Base-by-base conservation (phyloP, 2,797 vertebrate species). In the Pseudotriccus pelzelni region DNA sequence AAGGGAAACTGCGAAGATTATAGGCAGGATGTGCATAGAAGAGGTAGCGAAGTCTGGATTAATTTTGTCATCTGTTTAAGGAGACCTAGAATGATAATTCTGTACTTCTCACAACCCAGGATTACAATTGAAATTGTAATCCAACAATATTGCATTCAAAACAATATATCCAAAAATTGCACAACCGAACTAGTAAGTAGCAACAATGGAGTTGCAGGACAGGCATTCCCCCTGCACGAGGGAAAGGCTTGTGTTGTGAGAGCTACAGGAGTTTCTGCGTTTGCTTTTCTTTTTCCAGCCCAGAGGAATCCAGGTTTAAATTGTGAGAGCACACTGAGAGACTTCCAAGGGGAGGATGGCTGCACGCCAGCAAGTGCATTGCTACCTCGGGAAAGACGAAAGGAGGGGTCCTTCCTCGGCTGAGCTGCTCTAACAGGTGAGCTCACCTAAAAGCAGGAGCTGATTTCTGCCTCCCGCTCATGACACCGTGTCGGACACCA, bases 401-500 rank as follows among this genome's bases (percentile, higher is more conserved):
- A 77, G 73, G 3, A 0, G 44, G 13, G n/a, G 64, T 77, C 47
- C 78, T 76, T 18, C 10, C 0, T 7, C 7, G 14, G 14, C 49
- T 1, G 1, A 67, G 43, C 15, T 52, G n/a, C 56, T 70, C 30
- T 77, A 14, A 44, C 47, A 52, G 60, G 39, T 44, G 28, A 78
- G 14, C 4, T 82, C 34, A 5, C 63, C 21, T 32, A 60, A 39
- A 84, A 79, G 10, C 1, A 2, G 23, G 44, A 81, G 28, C 25
- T 22, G 44, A 20, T 64, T 84, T 59, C 69, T 80, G 13, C 47
- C 1, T 1, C 34, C 19, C 3, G 17, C 32, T 81, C 62, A 2
- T 4, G 1, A 18, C 25, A 7, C 24, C 0, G 0, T 5, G 2
- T 36, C 67, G 79, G 27, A 22, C 27, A 6, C 11, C 0, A 1